Percentiles rank a stretch among this genome's conserved stretches.
Evolutionary conservation across 2,888 invertebrate genomes (phyloP).

Genomic region (Conchocele bisecta): DNA sequence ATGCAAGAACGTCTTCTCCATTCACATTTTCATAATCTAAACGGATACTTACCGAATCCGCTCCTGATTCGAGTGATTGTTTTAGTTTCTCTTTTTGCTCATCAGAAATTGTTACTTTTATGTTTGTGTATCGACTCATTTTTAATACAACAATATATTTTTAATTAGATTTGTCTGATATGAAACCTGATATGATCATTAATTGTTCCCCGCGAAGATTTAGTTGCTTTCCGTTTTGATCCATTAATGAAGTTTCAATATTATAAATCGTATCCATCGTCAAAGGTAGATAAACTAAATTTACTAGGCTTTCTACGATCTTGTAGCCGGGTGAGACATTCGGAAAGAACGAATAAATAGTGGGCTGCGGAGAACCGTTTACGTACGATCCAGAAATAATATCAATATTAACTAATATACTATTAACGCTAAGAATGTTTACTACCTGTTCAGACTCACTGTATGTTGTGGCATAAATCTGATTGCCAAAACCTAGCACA

Average conservation of each 20-base stretch:
- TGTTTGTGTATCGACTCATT: background rate
- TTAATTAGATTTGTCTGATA: slow-evolving; percentile 33
- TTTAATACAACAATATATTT: background rate
- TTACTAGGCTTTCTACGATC: slow-evolving; percentile 34
- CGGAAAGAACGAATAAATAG: slow-evolving; percentile 44
- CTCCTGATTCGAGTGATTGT: background rate
- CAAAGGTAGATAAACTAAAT: slow-evolving; percentile 40
- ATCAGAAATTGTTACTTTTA: slow-evolving; percentile 9
- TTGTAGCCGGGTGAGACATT: slow-evolving; percentile 41
- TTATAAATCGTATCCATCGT: slow-evolving; percentile 19
- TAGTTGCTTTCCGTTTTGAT: slow-evolving; percentile 34
- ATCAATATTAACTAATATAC: slow-evolving; percentile 33
- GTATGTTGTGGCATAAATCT: too few relatives aligned
- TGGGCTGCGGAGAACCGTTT: slow-evolving; percentile 10
- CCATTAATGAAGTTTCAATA: slow-evolving; percentile 21
- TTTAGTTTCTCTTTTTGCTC: slow-evolving; percentile 3
- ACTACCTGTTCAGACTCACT: slow-evolving; percentile 32
- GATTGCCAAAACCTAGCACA: too few relatives aligned
- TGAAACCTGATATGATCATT: slow-evolving; percentile 47
- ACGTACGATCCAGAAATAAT: slow-evolving; percentile 26
- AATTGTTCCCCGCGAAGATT: slow-evolving; percentile 34
- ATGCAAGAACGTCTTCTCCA: slow-evolving; percentile 24
- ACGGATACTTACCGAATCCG: slow-evolving; percentile 6
- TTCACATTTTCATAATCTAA: slow-evolving; percentile 21
- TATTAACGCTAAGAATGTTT: slow-evolving; percentile 34